phyloP scores from a whole-genome alignment of 2,113 vertebrate genomes.

The Prunella fulvescens region DNA sequence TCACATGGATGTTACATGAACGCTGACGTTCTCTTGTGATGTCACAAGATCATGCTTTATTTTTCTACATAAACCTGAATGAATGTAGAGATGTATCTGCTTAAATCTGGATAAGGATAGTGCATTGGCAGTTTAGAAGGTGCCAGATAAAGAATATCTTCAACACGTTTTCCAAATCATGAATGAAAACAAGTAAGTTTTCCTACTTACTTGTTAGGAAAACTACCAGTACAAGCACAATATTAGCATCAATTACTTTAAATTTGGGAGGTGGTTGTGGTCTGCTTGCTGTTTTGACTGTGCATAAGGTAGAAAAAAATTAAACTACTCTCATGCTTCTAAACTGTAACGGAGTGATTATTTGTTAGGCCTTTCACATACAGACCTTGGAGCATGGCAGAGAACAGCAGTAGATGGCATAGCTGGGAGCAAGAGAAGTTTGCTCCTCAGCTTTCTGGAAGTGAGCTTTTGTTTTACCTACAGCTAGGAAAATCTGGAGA shows the following conservation, averaged over 20 bases:
- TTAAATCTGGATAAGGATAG: background rate
- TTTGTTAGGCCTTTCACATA: background rate
- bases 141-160: background rate
- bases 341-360: background rate
- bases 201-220: background rate
- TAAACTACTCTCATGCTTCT: background rate
- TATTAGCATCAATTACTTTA: background rate
- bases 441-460: background rate
- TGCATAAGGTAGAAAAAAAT: background rate
- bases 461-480: background rate
- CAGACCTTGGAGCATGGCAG: background rate
- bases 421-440: background rate
- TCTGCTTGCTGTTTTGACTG: background rate
- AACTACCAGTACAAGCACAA: background rate
- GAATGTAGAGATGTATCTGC: background rate
- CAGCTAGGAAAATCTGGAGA: background rate
- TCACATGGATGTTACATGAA: fast-evolving
- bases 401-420: background rate
- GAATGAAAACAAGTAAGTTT: too few relatives aligned
- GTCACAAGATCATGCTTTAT: background rate
- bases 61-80: background rate
- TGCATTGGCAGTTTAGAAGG: background rate
- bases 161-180: fast-evolving
- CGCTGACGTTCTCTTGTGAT: background rate
- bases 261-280: background rate